Percentiles rank a stretch among this genome's conserved stretches.
Evolutionary conservation across 2,113 vertebrate genomes (phyloP).

Genomic region (Hiodon tergisus): DNA sequence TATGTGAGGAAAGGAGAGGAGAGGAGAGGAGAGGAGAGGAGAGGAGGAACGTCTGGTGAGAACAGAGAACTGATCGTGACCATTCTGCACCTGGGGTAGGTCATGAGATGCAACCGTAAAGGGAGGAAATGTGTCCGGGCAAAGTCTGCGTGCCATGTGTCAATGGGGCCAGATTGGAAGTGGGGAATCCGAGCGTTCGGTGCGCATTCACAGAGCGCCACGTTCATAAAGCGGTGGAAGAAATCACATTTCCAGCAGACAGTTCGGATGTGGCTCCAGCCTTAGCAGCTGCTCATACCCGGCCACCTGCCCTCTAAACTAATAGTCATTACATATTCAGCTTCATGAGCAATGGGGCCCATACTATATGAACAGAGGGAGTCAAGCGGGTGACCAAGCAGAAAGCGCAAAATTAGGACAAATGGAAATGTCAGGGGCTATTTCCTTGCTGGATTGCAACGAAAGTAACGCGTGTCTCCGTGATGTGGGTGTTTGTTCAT

Average conservation of each 20-base stretch:
- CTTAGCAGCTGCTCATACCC: conserved; percentile 61
- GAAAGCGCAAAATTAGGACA: conserved; percentile 57
- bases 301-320: conserved; percentile 72
- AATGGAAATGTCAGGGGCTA: conserved; percentile 53
- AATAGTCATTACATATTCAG: conserved; percentile 63
- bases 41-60: not conserved
- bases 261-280: conserved; percentile 46
- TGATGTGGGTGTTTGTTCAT: not conserved
- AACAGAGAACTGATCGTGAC: not conserved
- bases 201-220: conserved; percentile 28
- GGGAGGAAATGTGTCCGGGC: conserved; percentile 7
- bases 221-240: conserved; percentile 51
- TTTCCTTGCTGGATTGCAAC: conserved; percentile 47
- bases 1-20: not conserved
- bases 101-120: not conserved
- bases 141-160: conserved; percentile 58
- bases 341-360: conserved; percentile 48
- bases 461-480: conserved; percentile 41
- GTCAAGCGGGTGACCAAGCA: conserved; percentile 41
- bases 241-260: conserved; percentile 69
- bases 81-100: not conserved
- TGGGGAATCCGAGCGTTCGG: conserved; percentile 23
- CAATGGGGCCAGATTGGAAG: conserved; percentile 51
- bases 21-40: not conserved
- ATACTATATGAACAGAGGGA: conserved; percentile 22